Base-by-base conservation (phyloP, 2,797 vertebrate genomes). In the Xerus rutilus region DNA sequence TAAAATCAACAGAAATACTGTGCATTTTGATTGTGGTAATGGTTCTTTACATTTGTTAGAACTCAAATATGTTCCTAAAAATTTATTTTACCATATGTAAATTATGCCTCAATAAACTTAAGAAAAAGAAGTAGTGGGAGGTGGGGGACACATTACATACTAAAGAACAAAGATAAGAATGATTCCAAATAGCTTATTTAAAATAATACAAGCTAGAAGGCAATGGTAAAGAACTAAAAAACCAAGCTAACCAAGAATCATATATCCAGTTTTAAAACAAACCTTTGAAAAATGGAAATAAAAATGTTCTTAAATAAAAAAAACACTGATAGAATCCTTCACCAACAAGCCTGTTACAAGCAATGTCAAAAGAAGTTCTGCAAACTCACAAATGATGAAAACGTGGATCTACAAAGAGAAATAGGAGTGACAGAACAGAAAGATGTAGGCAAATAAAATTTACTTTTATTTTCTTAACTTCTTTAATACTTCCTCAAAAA, bases 391-490 rank as follows among this genome's bases (percentile, higher is more conserved):
- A 94, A 82, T 62, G n/a, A 77, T 67, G 43, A 65, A 89, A 89
- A 86, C 12, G 73, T 70, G 25, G 45, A 85, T 45, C 67, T 57
- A 76, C 17, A 96, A 83, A 49, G 79, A 85, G 49, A 81, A 96
- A 89, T 9, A 15, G 21, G 30, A 82, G 20, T 76, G 35, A 35
- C 12, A 90, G 85, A 69, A 94, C 15, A 25, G 8, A 78, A 86
- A 92, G 28, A 59, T 32, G 17, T 15, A 93, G 43, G 43, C n/a
- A 90, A 87, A 78, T 10, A 67, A 8, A 86, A 72, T 73, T 83
- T 78, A 82, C 11, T 85, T 8, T 72, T 32, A 43, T 77, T 91
- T 92, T 89, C 74, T 59, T 92, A 92, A 94, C 94, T 94, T 82
- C 39, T 86, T 73, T 67, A 92, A 86, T 93, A 87, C 15, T 3